Percentiles rank a stretch among this genome's conserved stretches.
Conservation (phyloP, 2,888 invertebrate genomes). For the Globia sparganii region DNA sequence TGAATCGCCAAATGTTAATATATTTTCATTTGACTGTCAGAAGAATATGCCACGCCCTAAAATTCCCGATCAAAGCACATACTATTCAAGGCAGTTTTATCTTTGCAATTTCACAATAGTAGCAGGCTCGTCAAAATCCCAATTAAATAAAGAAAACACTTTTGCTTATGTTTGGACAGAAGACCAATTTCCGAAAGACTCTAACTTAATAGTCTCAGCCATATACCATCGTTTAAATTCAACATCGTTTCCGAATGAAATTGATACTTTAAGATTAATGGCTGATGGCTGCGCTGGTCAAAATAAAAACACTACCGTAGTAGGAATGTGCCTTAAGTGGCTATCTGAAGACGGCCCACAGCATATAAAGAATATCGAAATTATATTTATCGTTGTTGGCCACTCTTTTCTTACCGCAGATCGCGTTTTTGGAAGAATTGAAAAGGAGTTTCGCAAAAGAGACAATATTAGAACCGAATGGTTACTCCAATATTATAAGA, state of each 20-base stretch:
- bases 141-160: too few species aligned
- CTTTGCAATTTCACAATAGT: too few species aligned
- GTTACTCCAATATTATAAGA: not conserved
- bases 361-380: not conserved
- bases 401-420: not conserved
- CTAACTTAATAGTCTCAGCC: not conserved
- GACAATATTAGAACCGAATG: not conserved
- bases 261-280: not conserved
- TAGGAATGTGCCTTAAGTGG: not conserved
- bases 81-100: too few species aligned
- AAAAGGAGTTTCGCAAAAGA: not conserved
- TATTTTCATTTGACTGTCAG: too few species aligned
- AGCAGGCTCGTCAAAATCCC: too few species aligned
- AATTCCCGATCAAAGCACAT: too few species aligned
- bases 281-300: not conserved
- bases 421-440: not conserved
- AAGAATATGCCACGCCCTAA: too few species aligned
- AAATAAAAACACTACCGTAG: not conserved
- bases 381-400: not conserved
- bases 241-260: not conserved
- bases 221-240: not conserved
- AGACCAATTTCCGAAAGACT: too few species aligned
- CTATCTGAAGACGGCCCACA: not conserved
- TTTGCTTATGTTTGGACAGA: too few species aligned
- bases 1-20: too few species aligned